phyloP scores from a whole-genome alignment of 2,113 vertebrate species.

The Lepisosteus osseus region DNA sequence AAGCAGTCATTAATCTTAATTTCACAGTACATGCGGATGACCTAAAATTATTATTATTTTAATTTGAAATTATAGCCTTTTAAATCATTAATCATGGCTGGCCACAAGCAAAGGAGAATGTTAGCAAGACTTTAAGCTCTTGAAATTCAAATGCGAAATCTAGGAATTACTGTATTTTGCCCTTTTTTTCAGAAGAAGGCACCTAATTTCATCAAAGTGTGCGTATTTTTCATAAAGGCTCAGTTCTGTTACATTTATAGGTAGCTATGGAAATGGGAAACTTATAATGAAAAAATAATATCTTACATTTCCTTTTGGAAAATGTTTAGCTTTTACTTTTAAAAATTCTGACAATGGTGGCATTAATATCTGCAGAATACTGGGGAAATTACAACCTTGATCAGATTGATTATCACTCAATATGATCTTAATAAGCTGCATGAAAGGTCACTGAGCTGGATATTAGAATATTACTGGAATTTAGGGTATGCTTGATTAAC shows the following conservation, averaged over 20 bases:
- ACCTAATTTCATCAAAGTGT: not conserved
- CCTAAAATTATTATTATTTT: conserved; percentile 28
- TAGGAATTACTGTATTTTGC: not conserved
- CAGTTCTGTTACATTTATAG: not conserved
- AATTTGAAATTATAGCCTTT: conserved; percentile 27
- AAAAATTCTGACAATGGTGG: no score
- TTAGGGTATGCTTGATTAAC: no score
- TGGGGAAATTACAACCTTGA: no score
- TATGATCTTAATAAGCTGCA: no score
- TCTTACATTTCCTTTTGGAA: not conserved
- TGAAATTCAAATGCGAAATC: not conserved
- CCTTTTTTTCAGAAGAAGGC: not conserved
- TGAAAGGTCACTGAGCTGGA: no score
- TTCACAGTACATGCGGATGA: conserved; percentile 25
- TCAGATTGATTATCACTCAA: no score
- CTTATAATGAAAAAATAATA: not conserved
- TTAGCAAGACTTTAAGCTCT: not conserved
- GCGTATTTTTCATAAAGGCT: conserved; percentile 3
- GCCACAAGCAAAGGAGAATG: not conserved
- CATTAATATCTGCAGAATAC: no score
- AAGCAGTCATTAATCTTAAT: conserved; percentile 34
- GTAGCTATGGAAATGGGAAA: not conserved
- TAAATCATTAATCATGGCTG: conserved; percentile 36
- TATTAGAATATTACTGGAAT: no score
- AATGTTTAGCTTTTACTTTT: no score